phyloP scores from a whole-genome alignment of 2,113 vertebrate genomes.

The Bos indicus region DNA sequence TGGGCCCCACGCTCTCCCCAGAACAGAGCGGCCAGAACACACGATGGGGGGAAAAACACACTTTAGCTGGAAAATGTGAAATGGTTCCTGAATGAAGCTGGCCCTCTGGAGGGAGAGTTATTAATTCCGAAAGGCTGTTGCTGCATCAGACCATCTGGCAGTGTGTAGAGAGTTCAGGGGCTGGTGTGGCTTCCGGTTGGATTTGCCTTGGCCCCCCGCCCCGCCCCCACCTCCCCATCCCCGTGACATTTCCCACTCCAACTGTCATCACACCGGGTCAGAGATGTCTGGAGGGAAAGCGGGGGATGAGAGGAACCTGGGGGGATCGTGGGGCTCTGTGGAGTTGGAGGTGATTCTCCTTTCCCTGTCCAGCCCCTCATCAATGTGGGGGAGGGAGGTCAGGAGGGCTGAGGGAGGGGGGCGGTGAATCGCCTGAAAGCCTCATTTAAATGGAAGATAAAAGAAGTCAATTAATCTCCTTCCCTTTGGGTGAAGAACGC shows the following conservation, averaged over 20 bases:
- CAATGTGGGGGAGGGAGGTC: background rate
- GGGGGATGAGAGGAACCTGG: background rate
- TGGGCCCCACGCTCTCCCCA: constrained; percentile 48
- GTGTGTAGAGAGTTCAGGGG: constrained; percentile 74
- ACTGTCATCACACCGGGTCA: constrained; percentile 40
- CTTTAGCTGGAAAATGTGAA: constrained; percentile 73
- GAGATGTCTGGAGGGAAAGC: background rate
- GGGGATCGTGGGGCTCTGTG: background rate
- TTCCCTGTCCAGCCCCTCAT: background rate
- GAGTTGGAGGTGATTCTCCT: background rate
- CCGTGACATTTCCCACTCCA: constrained; percentile 68
- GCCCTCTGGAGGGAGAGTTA: constrained; percentile 82
- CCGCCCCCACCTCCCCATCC: background rate
- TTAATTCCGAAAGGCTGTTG: constrained; percentile 86
- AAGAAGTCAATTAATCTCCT: constrained; percentile 60
- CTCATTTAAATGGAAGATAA: constrained; percentile 62
- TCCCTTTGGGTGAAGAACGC: constrained; percentile 44
- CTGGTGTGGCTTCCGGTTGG: constrained; percentile 74
- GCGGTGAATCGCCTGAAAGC: background rate
- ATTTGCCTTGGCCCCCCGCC: constrained; percentile 18
- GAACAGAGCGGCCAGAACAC: constrained; percentile 64
- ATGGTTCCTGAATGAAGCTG: constrained; percentile 75
- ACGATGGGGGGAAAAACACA: constrained; percentile 26
- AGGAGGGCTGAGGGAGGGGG: background rate
- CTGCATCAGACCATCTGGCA: constrained; percentile 84